These are phyloP conservation scores for Loxodonta africana DNA, from an alignment of 2,113 vertebrate species.

Conservation along the genomic window DNA sequence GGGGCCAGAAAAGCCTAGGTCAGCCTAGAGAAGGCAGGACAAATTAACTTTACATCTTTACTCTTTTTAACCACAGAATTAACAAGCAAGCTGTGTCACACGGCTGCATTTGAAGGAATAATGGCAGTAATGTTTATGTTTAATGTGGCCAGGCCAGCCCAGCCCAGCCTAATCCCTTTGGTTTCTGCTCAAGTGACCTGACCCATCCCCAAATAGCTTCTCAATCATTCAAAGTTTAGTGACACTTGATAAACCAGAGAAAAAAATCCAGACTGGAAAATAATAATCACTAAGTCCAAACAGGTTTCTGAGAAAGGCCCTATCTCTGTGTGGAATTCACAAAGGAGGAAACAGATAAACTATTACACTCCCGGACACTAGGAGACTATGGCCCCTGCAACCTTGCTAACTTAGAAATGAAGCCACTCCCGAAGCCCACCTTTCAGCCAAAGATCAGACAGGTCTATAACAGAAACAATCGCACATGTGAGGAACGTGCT, in stretches of 20 bases:
- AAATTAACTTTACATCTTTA: not conserved
- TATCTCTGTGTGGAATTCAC: not conserved
- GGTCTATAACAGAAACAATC: too few species aligned
- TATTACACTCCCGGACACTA: not conserved
- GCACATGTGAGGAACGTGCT: too few species aligned
- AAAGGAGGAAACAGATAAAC: not conserved
- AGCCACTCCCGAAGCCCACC: too few species aligned
- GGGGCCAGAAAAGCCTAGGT: not conserved
- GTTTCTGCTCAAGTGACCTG: not conserved
- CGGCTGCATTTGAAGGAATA: not conserved
- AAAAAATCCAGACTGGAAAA: not conserved
- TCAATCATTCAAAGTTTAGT: not conserved
- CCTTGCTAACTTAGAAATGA: too few species aligned
- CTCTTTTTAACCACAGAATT: not conserved
- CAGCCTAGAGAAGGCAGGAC: too few species aligned
- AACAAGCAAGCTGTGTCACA: not conserved
- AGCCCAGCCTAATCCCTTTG: not conserved
- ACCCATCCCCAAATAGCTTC: not conserved
- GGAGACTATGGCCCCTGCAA: too few species aligned
- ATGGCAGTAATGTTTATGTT: not conserved
- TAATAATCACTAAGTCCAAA: not conserved
- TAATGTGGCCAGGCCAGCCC: not conserved
- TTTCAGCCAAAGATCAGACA: too few species aligned
- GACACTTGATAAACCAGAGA: not conserved
- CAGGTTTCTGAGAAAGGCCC: constrained; percentile 1